A percentile compares a stretch with the other conserved stretches of the same genome.
Evolutionary conservation across 2,797 vertebrate species (phyloP).

Genomic region (Spinus olivaceus): DNA sequence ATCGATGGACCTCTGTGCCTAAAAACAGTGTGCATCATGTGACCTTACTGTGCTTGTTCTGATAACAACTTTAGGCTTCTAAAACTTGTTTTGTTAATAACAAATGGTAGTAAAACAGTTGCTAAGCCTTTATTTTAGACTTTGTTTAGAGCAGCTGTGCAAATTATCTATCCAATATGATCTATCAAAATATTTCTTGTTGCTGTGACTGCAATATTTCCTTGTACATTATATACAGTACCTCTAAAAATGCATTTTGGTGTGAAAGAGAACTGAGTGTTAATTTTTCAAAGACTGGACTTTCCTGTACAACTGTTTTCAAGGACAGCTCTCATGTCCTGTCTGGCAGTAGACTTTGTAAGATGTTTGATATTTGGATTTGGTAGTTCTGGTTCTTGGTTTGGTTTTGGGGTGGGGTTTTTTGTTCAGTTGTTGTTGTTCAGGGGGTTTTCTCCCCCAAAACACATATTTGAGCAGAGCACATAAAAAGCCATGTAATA

Average conservation of each 20-base stretch:
- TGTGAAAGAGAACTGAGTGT: neutral
- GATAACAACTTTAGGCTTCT: neutral
- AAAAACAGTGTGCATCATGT: neutral
- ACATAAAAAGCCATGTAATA: neutral
- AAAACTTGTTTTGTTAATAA: neutral
- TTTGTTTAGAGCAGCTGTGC: neutral
- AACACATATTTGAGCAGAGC: neutral
- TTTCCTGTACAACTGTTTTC: neutral
- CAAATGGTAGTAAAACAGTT: neutral
- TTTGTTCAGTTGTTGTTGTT: neutral
- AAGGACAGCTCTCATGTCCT: neutral
- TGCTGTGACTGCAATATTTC: neutral
- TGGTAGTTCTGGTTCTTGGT: neutral
- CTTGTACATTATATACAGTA: neutral
- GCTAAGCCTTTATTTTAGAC: neutral
- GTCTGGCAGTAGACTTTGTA: neutral
- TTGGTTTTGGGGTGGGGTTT: rapidly evolving
- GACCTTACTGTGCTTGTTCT: neutral
- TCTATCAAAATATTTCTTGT: neutral
- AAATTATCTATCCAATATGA: neutral
- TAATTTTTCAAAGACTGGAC: neutral
- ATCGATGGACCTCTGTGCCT: neutral
- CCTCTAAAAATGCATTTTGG: neutral
- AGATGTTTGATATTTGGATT: neutral
- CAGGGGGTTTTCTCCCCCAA: rapidly evolving